phyloP scores from a whole-genome alignment of 2,888 invertebrate species.

The Cryptocephalus moraei region DNA sequence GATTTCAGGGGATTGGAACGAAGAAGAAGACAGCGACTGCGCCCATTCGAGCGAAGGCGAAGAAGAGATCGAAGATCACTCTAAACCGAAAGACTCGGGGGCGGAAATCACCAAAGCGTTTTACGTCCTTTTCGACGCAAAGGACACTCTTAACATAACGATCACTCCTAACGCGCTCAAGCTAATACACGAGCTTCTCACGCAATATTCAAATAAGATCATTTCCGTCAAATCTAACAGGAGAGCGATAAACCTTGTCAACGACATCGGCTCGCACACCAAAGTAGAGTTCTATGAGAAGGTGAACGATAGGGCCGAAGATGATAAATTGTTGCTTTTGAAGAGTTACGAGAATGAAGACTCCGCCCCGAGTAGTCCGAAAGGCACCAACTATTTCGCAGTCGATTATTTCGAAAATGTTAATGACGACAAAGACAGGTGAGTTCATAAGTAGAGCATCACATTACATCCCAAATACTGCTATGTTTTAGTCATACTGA shows the following conservation, averaged over 20 bases:
- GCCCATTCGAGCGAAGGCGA: slow-evolving; percentile 47
- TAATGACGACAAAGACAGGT: slow-evolving; percentile 34
- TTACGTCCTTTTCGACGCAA: slow-evolving; percentile 58
- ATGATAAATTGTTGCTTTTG: slow-evolving; percentile 38
- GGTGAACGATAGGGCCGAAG: slow-evolving; percentile 40
- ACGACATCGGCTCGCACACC: slow-evolving; percentile 54
- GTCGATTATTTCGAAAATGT: slow-evolving; percentile 14
- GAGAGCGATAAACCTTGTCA: slow-evolving; percentile 43
- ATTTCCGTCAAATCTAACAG: slow-evolving; percentile 32
- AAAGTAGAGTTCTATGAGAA: slow-evolving; percentile 47
- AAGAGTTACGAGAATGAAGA: slow-evolving; percentile 52
- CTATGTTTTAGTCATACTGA: slow-evolving; percentile 11
- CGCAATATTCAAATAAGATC: slow-evolving; percentile 35
- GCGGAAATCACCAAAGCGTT: slow-evolving; percentile 15
- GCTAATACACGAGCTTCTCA: slow-evolving; percentile 36
- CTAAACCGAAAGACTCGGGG: slow-evolving; percentile 11
- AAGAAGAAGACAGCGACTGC: slow-evolving; percentile 36
- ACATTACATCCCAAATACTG: background rate
- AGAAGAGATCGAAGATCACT: slow-evolving; percentile 29
- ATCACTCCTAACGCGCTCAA: slow-evolving; percentile 56
- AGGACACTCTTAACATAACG: slow-evolving; percentile 56
- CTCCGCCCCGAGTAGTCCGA: slow-evolving; percentile 52
- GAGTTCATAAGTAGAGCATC: slow-evolving; percentile 6
- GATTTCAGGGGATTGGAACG: slow-evolving; percentile 35
- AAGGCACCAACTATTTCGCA: slow-evolving; percentile 11